Base-by-base conservation (phyloP, 2,888 invertebrate species). In the Colostygia pectinataria region DNA sequence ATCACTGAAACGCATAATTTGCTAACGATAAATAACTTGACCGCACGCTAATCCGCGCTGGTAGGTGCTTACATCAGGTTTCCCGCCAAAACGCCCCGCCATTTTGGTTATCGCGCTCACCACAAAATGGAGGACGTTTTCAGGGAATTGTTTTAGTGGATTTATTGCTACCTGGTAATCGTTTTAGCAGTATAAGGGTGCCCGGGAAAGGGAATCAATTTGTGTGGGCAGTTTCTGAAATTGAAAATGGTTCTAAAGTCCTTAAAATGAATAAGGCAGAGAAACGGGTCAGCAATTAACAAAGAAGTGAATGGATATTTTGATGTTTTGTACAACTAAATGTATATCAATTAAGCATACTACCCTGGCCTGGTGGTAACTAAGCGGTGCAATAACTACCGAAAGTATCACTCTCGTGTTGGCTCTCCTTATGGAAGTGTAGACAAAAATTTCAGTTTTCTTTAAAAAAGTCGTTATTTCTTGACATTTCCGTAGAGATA, bases 101-200 rank as follows among this genome's bases (percentile, higher is more conserved):
- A 78, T 82, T 77, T 76, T 67, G 75, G 65, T 68, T 66, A 61
- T 48, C 61, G 51, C 51, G 49, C 39, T 41, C 59, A 60, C 80
- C 79, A 61, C 83, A 74, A 75, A 82, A 81, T 82, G 80, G 80
- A 66, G 66, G 68, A 56, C 58, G 63, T 65, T 68, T 59, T 53
- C 45, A 40, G 48, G 44, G 45, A 54, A 67, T 59, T 65, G 63
- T 62, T 63, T 45, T 34, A 38, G 34, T 24, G 24, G 18, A 52
- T 52, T 52, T 46, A 46, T 45, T 28, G 32, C 44, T 40, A 41
- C 34, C 37, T 39, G 39, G 24, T 32, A 39, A 39, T 31, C 29
- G 34, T 44, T 34, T 31, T 40, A 40, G 15, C 28, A 13, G 32
- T 40, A 31, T 50, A 23, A 32, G 36, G 14, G 13, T 5, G 15